Evolutionary conservation across 1,140 invertebrate species (phyloP).

Genomic region (Bombyx mandarina): DNA sequence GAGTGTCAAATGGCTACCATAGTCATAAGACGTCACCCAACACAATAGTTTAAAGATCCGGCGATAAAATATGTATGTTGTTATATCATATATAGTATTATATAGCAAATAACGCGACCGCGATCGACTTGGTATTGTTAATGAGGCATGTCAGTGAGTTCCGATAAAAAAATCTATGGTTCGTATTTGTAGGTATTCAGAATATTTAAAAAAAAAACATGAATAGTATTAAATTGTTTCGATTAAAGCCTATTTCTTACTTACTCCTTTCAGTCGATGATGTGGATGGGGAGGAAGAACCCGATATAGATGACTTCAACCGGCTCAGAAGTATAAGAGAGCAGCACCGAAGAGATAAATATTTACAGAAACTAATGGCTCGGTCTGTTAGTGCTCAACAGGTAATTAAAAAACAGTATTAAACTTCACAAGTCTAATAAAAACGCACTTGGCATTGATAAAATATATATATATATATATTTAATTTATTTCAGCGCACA

Average conservation of each 20-base stretch:
- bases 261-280: conserved; percentile 45
- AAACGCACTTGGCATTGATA: background rate
- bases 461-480: background rate
- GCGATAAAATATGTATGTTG: too few relatives aligned
- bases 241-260: background rate
- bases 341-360: conserved; percentile 51
- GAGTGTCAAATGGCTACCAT: too few relatives aligned
- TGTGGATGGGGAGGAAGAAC: conserved; percentile 38
- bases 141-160: too few relatives aligned
- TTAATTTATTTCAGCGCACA: conserved; percentile 35
- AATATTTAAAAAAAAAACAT: too few relatives aligned
- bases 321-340: conserved; percentile 53
- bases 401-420: conserved; percentile 19
- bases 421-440: background rate
- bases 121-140: too few relatives aligned
- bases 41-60: too few relatives aligned
- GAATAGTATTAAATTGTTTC: too few relatives aligned
- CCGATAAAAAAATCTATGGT: too few relatives aligned
- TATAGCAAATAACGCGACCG: too few relatives aligned
- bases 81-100: too few relatives aligned
- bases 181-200: too few relatives aligned
- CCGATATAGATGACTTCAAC: conserved; percentile 50
- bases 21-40: too few relatives aligned
- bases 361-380: conserved; percentile 60
- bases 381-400: conserved; percentile 66